A percentile compares a stretch with the other conserved stretches of the same genome.
These are phyloP conservation scores for Caloenas nicobarica DNA, from an alignment of 2,113 vertebrate species.

Conservation along the genomic window DNA sequence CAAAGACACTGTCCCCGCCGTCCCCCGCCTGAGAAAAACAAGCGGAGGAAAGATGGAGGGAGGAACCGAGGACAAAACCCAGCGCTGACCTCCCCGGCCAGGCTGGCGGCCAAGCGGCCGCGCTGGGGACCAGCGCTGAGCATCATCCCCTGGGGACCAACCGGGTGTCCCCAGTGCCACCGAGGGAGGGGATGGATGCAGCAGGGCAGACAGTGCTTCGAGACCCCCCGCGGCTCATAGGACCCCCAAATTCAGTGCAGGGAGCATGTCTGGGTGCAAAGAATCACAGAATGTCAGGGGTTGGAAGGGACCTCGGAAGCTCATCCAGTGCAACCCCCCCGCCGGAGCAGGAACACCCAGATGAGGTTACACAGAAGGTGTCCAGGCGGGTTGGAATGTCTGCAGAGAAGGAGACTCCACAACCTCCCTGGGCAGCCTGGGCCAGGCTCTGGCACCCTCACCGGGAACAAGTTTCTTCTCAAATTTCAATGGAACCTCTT, in stretches of 20 bases:
- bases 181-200: not conserved
- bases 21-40: not conserved
- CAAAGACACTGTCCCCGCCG: not conserved
- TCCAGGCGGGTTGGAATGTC: too few relatives aligned
- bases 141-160: accelerated
- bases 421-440: too few relatives aligned
- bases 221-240: accelerated
- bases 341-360: too few relatives aligned
- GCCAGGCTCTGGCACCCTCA: too few relatives aligned
- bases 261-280: accelerated
- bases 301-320: too few relatives aligned
- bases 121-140: not conserved
- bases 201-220: accelerated
- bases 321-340: too few relatives aligned
- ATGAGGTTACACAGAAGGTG: too few relatives aligned
- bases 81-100: slow-evolving; percentile 17
- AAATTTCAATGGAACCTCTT: too few relatives aligned
- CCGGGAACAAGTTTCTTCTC: too few relatives aligned
- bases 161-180: not conserved
- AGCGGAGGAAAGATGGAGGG: not conserved
- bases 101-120: slow-evolving; percentile 26
- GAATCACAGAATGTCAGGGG: too few relatives aligned
- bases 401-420: too few relatives aligned
- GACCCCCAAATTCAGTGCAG: not conserved
- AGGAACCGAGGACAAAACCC: slow-evolving; percentile 60